Percentiles rank a stretch among this genome's conserved stretches.
phyloP scores from a whole-genome alignment of 2,113 vertebrate genomes.

The Ramphastos sulfuratus region DNA sequence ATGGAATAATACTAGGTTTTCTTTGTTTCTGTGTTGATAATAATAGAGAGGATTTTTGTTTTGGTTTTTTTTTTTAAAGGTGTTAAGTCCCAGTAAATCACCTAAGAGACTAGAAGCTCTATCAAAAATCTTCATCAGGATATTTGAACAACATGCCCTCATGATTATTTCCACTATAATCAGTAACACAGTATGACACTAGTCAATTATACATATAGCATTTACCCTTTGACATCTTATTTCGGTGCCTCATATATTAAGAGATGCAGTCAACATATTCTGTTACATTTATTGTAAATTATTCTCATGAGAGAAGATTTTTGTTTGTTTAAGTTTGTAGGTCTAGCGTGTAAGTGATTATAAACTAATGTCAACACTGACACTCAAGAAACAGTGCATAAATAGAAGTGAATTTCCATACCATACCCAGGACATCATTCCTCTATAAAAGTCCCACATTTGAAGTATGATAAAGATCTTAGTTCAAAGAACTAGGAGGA shows the following conservation, averaged over 20 bases:
- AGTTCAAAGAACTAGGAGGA: not conserved
- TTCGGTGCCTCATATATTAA: not conserved
- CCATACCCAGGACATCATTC: rapidly evolving
- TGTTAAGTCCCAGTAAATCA: not conserved
- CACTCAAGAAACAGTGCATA: not conserved
- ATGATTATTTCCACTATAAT: not conserved
- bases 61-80: not conserved
- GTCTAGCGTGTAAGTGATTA: not conserved
- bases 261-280: not conserved
- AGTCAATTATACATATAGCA: not conserved
- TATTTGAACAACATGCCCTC: not conserved
- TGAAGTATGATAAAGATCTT: not conserved
- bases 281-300: not conserved
- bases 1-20: not conserved
- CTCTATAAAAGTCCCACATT: not conserved
- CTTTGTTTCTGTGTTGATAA: not conserved
- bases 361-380: not conserved
- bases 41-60: not conserved
- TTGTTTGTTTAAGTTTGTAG: not conserved
- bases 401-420: not conserved
- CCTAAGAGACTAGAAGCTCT: not conserved
- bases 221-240: not conserved
- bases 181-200: not conserved
- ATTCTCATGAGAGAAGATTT: rapidly evolving
- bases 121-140: not conserved